Base-by-base conservation (phyloP, 1,140 invertebrate species). In the Thaumatotibia leucotreta region DNA sequence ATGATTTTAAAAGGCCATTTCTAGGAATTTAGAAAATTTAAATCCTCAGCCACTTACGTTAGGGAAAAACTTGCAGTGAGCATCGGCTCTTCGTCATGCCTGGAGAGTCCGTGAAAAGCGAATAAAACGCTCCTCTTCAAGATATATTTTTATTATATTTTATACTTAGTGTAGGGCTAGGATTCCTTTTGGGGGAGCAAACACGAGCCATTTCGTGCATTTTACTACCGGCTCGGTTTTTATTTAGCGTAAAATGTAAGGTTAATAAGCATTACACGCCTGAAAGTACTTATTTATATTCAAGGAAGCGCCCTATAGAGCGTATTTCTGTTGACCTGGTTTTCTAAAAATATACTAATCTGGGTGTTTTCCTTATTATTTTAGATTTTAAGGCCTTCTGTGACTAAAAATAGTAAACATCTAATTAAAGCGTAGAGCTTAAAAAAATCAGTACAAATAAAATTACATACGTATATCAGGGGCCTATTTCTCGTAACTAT, bases 21-120 rank as follows among this genome's bases (percentile, higher is more conserved):
- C 61, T 29, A 24, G 29, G 49, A 8, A 39, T 32, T 11, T 4
- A 29, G 64, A 39, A 65, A 63, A 45, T 69, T 62, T 71, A 74
- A 22, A 67, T 72, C 74, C 33, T 14, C 67, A 67, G 31, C 33
- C 80, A 75, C 77, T 82, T 75, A 81, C 70, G 79, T 79, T 69
- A 75, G 74, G 77, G 74, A 80, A 80, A 84, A 84, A 83, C 83
- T 83, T 84, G 85, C 78, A 86, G 72, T 81, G 84, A 89, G 78
- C 84, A 82, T 86, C 82, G 76, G 65, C 75, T 70, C 82, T 85
- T 79, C 78, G 84, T 83, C 77, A 72, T 77, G 82, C 84, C 82
- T 86, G 73, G 74, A 85, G 82, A 81, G 82, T 32, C 65, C 66
- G 69, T 65, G 67, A 75, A 78, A 74, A 72, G 63, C 74, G 82